A percentile compares a stretch with the other conserved stretches of the same genome.
phyloP scores from a whole-genome alignment of 2,888 invertebrate genomes.

The Hyles lineata region DNA sequence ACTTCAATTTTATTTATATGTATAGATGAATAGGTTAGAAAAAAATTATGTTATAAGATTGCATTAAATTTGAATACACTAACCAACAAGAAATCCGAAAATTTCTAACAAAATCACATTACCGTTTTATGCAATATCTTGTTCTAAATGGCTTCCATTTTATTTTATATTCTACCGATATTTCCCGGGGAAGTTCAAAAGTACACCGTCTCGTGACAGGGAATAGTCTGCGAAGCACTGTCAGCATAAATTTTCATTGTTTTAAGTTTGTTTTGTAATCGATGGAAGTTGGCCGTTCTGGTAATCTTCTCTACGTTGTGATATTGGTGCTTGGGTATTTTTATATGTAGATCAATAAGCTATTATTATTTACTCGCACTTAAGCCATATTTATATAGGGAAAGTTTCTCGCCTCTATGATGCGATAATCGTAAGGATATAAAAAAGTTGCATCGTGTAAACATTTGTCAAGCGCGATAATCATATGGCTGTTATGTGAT shows the following conservation, averaged over 20 bases:
- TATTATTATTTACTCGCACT: no score
- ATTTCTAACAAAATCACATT: no score
- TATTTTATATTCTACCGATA: background rate
- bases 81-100: no score
- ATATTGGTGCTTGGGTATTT: background rate
- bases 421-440: no score
- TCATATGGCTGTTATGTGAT: no score
- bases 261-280: constrained; percentile 14
- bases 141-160: background rate
- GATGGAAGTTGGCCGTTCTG: constrained; percentile 10
- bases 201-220: constrained; percentile 6
- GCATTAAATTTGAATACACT: no score
- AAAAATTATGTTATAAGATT: no score
- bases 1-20: no score
- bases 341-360: background rate
- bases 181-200: background rate
- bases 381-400: background rate
- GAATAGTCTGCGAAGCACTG: constrained; percentile 1
- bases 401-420: no score
- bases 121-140: background rate
- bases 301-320: background rate
- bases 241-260: constrained; percentile 20
- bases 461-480: no score
- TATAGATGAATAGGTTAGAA: no score
- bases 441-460: no score